Evolutionary conservation across 2,113 vertebrate species (phyloP).

Genomic region (Heptranchias perlo): DNA sequence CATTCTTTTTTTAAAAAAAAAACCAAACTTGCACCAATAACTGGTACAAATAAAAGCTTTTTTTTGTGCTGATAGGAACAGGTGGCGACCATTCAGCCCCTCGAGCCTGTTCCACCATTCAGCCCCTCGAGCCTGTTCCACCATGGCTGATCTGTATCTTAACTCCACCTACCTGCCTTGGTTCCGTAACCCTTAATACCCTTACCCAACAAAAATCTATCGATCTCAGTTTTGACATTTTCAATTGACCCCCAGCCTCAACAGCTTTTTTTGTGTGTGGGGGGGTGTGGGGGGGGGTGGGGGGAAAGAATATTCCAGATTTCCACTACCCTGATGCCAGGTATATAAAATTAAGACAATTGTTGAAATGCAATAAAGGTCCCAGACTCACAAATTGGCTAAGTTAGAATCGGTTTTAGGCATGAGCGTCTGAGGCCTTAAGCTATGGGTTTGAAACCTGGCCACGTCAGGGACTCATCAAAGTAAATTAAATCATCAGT

Average conservation of each 20-base stretch:
- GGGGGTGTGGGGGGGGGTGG: not conserved
- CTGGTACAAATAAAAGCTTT: too few species aligned
- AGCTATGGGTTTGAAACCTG: slow-evolving; percentile 26
- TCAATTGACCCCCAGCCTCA: not conserved
- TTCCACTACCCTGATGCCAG: not conserved
- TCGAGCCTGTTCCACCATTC: not conserved
- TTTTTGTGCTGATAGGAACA: not conserved
- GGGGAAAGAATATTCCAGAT: not conserved
- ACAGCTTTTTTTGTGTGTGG: not conserved
- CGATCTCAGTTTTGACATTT: not conserved
- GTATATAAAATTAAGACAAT: not conserved
- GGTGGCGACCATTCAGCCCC: not conserved
- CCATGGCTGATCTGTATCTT: not conserved
- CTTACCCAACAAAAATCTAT: not conserved
- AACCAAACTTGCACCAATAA: not conserved
- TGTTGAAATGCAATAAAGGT: not conserved
- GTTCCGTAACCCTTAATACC: not conserved
- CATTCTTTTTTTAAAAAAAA: not conserved
- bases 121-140: not conserved
- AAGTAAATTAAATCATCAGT: slow-evolving; percentile 15
- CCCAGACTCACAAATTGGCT: not conserved
- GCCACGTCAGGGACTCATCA: not conserved
- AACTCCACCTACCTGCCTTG: not conserved
- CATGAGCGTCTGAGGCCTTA: not conserved
- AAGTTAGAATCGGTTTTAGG: not conserved